Evolutionary conservation across 2,113 vertebrate genomes (phyloP).

Genomic region (Tragelaphus strepsiceros): DNA sequence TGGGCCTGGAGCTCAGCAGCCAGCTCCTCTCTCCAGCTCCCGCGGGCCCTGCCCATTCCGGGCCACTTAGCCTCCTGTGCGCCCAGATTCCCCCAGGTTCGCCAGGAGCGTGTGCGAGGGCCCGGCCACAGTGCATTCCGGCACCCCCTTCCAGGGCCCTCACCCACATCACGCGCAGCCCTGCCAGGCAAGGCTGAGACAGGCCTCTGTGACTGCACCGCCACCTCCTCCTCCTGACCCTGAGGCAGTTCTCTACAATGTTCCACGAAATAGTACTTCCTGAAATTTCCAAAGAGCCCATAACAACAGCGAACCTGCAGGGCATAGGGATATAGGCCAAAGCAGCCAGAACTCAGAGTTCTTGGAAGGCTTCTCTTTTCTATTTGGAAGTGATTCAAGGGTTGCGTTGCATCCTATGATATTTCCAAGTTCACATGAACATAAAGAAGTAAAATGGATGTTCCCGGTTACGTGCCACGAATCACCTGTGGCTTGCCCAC

Average conservation of each 20-base stretch:
- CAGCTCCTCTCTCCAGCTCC: background rate
- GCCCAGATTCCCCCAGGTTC: background rate
- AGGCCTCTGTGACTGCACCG: background rate
- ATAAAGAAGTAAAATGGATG: background rate
- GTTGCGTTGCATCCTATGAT: background rate
- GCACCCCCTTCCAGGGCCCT: background rate
- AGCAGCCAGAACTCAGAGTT: background rate
- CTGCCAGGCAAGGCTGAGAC: background rate
- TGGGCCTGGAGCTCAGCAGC: rapidly evolving
- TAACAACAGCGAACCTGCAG: background rate
- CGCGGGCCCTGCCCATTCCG: rapidly evolving
- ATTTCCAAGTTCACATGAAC: background rate
- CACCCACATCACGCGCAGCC: background rate
- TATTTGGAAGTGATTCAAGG: background rate
- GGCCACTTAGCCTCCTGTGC: background rate
- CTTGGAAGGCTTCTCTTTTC: background rate
- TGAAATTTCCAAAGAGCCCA: background rate
- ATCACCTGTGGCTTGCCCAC: background rate
- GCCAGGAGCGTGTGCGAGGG: rapidly evolving
- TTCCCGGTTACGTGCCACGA: rapidly evolving
- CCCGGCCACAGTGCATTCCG: background rate
- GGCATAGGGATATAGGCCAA: background rate
- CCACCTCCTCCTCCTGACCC: background rate
- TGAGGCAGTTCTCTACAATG: background rate
- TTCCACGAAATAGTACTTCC: background rate